A percentile compares a stretch with the other conserved stretches of the same genome.
phyloP scores from a whole-genome alignment of 2,797 vertebrate species.

The Falco novaeseelandiae region DNA sequence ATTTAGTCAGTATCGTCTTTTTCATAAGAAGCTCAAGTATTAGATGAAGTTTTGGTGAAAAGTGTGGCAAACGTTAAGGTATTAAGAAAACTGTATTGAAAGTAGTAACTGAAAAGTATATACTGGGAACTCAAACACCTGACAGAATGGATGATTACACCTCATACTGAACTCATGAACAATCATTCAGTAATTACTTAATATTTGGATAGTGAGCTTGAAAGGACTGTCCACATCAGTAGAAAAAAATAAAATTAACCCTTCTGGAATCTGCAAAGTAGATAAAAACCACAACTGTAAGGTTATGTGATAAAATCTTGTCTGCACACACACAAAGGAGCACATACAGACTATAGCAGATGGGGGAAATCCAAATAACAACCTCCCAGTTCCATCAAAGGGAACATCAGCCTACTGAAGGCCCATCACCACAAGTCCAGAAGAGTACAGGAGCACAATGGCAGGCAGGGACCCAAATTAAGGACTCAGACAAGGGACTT shows the following conservation, averaged over 20 bases:
- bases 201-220: not conserved
- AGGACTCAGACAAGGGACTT: not conserved
- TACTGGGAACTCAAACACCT: not conserved
- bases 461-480: not conserved
- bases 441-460: not conserved
- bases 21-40: not conserved
- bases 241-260: not conserved
- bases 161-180: not conserved
- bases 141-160: not conserved
- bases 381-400: not conserved
- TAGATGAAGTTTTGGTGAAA: not conserved
- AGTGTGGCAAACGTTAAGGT: not conserved
- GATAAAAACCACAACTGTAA: not conserved
- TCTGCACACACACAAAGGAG: not conserved
- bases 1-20: not conserved
- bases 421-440: not conserved
- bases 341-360: not conserved
- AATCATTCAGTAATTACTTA: not conserved
- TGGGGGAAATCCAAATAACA: not conserved
- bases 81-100: not conserved
- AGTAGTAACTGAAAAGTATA: not conserved
- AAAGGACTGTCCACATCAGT: not conserved
- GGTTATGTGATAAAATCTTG: not conserved
- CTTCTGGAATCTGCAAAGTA: not conserved
- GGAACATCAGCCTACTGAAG: not conserved